Percentiles rank a stretch among this genome's conserved stretches.
Conservation (phyloP, 2,797 vertebrate genomes). For the Galagoides demidoff region DNA sequence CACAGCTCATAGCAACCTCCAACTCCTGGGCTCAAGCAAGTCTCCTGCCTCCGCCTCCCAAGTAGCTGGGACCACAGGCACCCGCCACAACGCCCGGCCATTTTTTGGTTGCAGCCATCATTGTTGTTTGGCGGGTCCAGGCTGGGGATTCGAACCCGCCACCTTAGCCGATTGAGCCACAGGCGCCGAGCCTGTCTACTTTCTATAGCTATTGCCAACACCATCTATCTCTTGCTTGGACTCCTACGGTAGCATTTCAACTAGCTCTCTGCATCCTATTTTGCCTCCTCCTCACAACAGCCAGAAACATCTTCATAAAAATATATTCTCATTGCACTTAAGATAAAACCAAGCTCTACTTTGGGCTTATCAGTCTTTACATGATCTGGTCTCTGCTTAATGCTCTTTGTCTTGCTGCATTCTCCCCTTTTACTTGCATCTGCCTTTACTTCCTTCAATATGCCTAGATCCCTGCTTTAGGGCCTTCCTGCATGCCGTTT, state of each 20-base stretch:
- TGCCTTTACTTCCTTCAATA: background rate
- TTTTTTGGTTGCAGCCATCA: too few species aligned
- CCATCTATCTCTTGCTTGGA: background rate
- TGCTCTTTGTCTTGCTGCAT: background rate
- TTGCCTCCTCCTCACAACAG: background rate
- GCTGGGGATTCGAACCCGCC: too few species aligned
- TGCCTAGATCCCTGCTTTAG: background rate
- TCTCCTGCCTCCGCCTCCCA: too few species aligned
- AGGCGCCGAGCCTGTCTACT: background rate
- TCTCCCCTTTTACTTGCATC: background rate
- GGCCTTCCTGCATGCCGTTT: background rate
- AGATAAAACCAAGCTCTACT: background rate
- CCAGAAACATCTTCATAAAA: background rate
- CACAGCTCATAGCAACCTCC: too few species aligned
- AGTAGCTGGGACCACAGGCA: too few species aligned
- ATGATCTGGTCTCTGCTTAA: background rate
- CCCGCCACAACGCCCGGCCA: too few species aligned
- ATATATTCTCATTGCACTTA: background rate
- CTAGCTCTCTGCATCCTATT: background rate
- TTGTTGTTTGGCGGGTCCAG: too few species aligned
- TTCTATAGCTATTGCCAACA: background rate
- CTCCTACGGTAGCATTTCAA: background rate
- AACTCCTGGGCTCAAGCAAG: too few species aligned
- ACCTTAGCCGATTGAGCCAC: too few species aligned
- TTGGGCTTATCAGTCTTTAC: background rate